Conservation (phyloP, 2,113 vertebrate genomes). For the Peromyscus maniculatus region DNA sequence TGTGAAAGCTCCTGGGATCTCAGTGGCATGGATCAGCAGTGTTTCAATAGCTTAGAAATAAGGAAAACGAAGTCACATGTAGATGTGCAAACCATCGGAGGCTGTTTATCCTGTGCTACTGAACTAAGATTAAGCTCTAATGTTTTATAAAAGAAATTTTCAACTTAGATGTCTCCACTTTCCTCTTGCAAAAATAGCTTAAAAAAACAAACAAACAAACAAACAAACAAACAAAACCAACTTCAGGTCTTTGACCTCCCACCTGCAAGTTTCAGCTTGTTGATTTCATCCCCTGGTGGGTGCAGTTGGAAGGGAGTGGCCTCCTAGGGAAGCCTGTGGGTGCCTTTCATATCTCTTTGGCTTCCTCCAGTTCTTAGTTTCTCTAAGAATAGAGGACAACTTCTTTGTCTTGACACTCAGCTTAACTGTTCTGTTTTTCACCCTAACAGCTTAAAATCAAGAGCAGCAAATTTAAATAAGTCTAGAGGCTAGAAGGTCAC, state of each 20-base stretch:
- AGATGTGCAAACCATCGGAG: not conserved
- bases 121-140: not conserved
- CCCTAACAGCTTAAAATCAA: not conserved
- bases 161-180: not conserved
- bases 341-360: not conserved
- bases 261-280: not conserved
- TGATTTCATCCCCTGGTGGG: not conserved
- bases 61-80: not conserved
- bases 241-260: not conserved
- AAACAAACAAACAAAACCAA: not conserved
- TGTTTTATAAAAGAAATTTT: slow-evolving; percentile 26
- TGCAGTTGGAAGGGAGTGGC: not conserved
- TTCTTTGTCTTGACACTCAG: not conserved
- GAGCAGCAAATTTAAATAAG: slow-evolving; percentile 10
- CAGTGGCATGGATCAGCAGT: not conserved
- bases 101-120: not conserved
- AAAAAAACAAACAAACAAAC: no score
- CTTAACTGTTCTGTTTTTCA: not conserved
- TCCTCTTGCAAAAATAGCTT: not conserved
- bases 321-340: not conserved
- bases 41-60: not conserved
- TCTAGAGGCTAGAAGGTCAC: not conserved
- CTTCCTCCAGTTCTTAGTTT: not conserved
- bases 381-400: not conserved
- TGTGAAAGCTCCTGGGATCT: not conserved